Conservation (phyloP, 2,113 vertebrate species). For the Hydropotes inermis region DNA sequence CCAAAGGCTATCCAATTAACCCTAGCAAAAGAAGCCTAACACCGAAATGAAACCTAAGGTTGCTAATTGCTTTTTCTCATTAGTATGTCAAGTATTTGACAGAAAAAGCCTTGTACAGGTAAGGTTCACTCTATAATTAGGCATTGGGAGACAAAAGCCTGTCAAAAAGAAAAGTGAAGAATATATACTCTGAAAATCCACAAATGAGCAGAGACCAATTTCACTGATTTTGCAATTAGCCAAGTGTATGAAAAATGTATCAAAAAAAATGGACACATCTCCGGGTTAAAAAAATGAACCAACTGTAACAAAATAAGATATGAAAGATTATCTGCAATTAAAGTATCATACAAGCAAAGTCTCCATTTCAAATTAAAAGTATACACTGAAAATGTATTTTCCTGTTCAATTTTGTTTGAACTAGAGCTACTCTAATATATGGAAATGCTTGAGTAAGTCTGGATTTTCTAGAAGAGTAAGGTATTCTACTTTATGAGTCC, state of each 20-base stretch:
- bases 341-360: slow-evolving; percentile 15
- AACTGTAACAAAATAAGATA: slow-evolving; percentile 9
- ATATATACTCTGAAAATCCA: slow-evolving; percentile 21
- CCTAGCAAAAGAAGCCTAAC: background rate
- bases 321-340: slow-evolving; percentile 1
- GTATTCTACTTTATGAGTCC: slow-evolving; percentile 42
- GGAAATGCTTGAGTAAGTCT: slow-evolving; percentile 24
- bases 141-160: background rate
- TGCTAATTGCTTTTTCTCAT: slow-evolving; percentile 5
- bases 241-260: slow-evolving; percentile 13
- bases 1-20: slow-evolving; percentile 11
- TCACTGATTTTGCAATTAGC: slow-evolving; percentile 20
- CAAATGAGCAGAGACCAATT: slow-evolving; percentile 2
- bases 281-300: background rate
- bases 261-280: background rate
- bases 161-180: slow-evolving; percentile 32
- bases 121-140: slow-evolving; percentile 24
- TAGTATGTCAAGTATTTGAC: slow-evolving; percentile 17
- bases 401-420: slow-evolving; percentile 28
- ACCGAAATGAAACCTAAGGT: background rate
- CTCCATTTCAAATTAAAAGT: slow-evolving; percentile 45
- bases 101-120: slow-evolving; percentile 5
- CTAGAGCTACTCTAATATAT: slow-evolving; percentile 15
- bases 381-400: slow-evolving; percentile 28
- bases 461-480: slow-evolving; percentile 49